A percentile compares a stretch with the other conserved stretches of the same genome.
These are phyloP conservation scores for Buphagus erythrorhynchus DNA, from an alignment of 2,797 vertebrate species.

Conservation along the genomic window DNA sequence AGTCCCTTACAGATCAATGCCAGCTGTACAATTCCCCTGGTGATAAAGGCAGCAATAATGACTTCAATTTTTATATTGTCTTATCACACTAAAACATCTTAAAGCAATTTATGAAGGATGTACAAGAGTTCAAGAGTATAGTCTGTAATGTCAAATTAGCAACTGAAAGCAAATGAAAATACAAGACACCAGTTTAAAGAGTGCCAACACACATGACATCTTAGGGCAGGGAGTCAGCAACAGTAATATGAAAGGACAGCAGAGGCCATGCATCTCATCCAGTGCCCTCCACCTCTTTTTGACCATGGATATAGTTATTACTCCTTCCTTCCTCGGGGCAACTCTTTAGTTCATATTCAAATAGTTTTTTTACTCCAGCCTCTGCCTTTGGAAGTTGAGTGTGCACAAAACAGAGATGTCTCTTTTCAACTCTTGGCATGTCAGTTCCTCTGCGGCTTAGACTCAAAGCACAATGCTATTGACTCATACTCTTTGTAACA, in stretches of 20 bases:
- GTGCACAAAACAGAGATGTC: background rate
- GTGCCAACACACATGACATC: background rate
- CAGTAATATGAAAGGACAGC: background rate
- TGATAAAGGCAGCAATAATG: conserved; percentile 16
- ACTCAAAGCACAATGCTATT: background rate
- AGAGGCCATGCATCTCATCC: background rate
- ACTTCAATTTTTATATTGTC: conserved; percentile 30
- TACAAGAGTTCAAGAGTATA: background rate
- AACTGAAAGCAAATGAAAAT: conserved; percentile 16
- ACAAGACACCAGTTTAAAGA: background rate
- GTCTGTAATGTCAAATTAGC: background rate
- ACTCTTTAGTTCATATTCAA: background rate
- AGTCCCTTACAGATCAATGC: conserved; percentile 34
- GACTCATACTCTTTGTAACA: background rate
- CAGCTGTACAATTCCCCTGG: background rate
- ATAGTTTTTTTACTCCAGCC: background rate
- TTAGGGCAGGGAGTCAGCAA: background rate
- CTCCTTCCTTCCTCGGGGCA: background rate
- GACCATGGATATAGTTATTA: background rate
- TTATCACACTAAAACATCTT: conserved; percentile 47
- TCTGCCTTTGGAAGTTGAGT: background rate
- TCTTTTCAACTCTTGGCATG: background rate
- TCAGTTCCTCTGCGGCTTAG: background rate
- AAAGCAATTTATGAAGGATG: conserved; percentile 35
- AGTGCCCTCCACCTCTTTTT: background rate